Evolutionary conservation across 2,888 invertebrate genomes (phyloP).

Genomic region (Adelphocoris suturalis): DNA sequence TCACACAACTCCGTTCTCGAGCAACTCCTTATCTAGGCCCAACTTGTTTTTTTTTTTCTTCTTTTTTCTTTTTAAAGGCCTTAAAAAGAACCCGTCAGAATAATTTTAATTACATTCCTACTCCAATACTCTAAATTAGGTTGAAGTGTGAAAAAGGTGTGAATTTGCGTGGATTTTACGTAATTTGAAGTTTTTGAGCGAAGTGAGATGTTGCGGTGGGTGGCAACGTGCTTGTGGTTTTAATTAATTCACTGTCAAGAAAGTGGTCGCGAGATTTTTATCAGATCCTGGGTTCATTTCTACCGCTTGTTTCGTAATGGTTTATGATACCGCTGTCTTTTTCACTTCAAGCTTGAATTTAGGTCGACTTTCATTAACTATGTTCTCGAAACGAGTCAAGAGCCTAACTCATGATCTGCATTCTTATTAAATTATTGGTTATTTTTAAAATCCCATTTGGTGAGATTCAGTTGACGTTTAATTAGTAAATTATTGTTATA

Average conservation of each 20-base stretch:
- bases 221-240: constrained; percentile 16
- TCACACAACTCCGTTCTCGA: background rate
- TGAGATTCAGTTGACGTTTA: too few relatives aligned
- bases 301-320: background rate
- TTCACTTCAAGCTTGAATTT: background rate
- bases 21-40: background rate
- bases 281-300: background rate
- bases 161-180: background rate
- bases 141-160: background rate
- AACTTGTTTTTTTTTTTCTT: too few relatives aligned
- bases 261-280: constrained; percentile 1
- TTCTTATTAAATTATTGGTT: background rate
- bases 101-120: background rate
- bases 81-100: background rate
- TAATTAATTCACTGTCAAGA: background rate
- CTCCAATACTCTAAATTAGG: background rate
- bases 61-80: too few relatives aligned
- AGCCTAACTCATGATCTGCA: background rate
- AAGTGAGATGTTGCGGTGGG: background rate
- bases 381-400: background rate
- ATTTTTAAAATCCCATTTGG: too few relatives aligned
- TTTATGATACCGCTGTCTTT: background rate
- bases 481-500: too few relatives aligned
- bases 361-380: background rate
- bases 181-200: background rate